phyloP scores from a whole-genome alignment of 1,140 invertebrate genomes.

The Calycopis cecrops region DNA sequence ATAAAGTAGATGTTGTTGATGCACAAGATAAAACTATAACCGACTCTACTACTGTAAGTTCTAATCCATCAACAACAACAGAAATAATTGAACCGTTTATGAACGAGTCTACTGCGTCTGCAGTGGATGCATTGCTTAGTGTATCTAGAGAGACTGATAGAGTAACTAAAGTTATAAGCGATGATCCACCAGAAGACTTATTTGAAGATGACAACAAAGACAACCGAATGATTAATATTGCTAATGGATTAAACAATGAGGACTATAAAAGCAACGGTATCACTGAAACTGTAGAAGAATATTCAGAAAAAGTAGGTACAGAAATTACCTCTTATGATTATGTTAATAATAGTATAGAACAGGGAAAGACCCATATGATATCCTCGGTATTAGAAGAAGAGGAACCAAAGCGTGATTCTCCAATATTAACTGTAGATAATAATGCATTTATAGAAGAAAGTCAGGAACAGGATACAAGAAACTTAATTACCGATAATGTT shows the following conservation, averaged over 20 bases:
- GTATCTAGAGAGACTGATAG: slow-evolving; percentile 60
- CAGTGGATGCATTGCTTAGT: slow-evolving; percentile 61
- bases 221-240: slow-evolving; percentile 16
- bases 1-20: not conserved
- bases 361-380: not conserved
- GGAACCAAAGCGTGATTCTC: not conserved
- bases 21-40: not conserved
- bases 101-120: slow-evolving; percentile 63
- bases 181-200: slow-evolving; percentile 63
- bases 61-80: slow-evolving; percentile 20
- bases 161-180: slow-evolving; percentile 61
- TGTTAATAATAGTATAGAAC: not conserved
- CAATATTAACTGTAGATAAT: not conserved
- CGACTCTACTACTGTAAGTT: not conserved
- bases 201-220: slow-evolving; percentile 63
- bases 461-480: slow-evolving; percentile 13
- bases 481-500: slow-evolving; percentile 32
- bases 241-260: slow-evolving; percentile 26
- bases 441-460: not conserved
- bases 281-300: slow-evolving; percentile 4
- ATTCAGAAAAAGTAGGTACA: not conserved
- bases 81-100: slow-evolving; percentile 41
- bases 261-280: slow-evolving; percentile 12
- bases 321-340: not conserved
- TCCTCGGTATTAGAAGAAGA: not conserved